These are phyloP conservation scores for Galleria mellonella DNA, from an alignment of 1,140 invertebrate species.

Conservation along the genomic window DNA sequence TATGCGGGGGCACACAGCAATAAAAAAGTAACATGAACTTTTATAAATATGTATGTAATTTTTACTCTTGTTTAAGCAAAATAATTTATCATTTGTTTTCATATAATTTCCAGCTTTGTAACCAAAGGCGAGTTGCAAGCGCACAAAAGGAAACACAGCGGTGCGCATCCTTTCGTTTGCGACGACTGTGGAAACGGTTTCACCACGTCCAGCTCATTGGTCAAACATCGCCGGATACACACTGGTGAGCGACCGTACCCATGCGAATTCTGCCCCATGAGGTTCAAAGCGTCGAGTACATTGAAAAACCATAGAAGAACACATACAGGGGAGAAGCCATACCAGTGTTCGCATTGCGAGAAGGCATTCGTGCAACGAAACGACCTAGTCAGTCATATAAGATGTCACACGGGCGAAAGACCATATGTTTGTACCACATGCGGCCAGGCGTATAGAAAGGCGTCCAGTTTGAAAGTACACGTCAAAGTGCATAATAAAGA, in stretches of 20 bases:
- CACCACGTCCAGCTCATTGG: conserved; percentile 82
- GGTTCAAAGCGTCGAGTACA: conserved; percentile 80
- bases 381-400: conserved; percentile 81
- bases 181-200: conserved; percentile 84
- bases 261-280: conserved; percentile 89
- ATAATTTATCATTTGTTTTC: neutral
- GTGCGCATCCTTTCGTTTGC: conserved; percentile 82
- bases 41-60: too few species aligned
- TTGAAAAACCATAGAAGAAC: conserved; percentile 80
- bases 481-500: conserved; percentile 75
- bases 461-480: conserved; percentile 79
- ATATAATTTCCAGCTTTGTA: conserved; percentile 47
- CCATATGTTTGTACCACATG: conserved; percentile 90
- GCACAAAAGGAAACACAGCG: conserved; percentile 78
- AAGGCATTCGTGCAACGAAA: conserved; percentile 75
- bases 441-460: conserved; percentile 83
- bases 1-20: too few species aligned
- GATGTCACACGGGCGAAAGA: conserved; percentile 86
- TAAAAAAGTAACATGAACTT: too few species aligned
- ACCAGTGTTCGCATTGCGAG: conserved; percentile 57
- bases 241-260: conserved; percentile 86
- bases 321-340: conserved; percentile 84
- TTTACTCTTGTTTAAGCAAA: too few species aligned
- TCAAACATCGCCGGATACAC: conserved; percentile 84
- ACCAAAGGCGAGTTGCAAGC: conserved; percentile 75